phyloP scores from a whole-genome alignment of 2,797 vertebrate genomes.

The Catharus ustulatus region DNA sequence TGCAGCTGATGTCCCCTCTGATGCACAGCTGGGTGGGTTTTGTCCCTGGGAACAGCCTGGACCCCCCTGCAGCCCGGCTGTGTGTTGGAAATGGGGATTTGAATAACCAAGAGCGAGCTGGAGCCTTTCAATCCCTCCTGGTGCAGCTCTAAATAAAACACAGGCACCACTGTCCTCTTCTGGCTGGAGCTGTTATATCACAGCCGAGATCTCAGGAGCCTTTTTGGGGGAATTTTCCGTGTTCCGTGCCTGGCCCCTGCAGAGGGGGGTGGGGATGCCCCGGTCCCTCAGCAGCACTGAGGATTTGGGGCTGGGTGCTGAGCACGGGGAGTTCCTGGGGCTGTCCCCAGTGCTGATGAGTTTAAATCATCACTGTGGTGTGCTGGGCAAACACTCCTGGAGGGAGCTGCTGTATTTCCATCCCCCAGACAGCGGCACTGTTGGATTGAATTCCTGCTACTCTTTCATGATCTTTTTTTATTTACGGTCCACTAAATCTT shows the following conservation, averaged over 20 bases:
- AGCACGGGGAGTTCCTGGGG: accelerated
- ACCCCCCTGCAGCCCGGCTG: accelerated
- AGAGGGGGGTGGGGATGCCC: not conserved
- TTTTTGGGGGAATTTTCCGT: accelerated
- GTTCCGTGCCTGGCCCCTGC: not conserved
- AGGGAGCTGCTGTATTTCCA: not conserved
- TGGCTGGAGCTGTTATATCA: not conserved
- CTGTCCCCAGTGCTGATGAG: accelerated
- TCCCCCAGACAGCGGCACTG: constrained; percentile 48
- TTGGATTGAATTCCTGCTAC: not conserved
- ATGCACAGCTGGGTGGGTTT: accelerated
- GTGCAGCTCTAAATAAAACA: not conserved
- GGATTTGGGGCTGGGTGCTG: no score
- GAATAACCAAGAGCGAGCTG: accelerated
- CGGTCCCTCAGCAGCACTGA: accelerated
- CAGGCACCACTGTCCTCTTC: not conserved
- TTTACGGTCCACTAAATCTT: not conserved
- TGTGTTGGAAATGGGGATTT: not conserved
- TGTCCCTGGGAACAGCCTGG: accelerated
- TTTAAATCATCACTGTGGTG: accelerated
- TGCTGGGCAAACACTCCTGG: accelerated
- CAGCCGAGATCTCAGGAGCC: not conserved
- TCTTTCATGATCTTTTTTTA: no score
- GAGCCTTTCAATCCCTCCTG: not conserved
- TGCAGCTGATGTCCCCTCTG: accelerated